Base-by-base conservation (phyloP, 1,140 invertebrate genomes). In the Luehdorfia chinensis region DNA sequence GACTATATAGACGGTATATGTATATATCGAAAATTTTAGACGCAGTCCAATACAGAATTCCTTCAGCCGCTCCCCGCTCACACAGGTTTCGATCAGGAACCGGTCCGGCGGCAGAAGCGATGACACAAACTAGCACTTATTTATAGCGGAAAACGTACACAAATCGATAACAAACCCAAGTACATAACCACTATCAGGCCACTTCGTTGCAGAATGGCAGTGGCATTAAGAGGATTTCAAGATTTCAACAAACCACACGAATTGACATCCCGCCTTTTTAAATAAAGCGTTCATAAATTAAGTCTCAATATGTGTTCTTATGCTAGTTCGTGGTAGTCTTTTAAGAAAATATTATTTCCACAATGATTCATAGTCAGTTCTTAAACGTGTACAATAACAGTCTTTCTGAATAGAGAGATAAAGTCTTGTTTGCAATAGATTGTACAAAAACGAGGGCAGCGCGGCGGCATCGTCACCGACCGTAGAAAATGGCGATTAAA, bases 401-500 rank as follows among this genome's bases (percentile, higher is more conserved):
- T 72, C 75, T 77, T 74, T 77, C 61, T 23, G 73, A 64, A 48
- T 66, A 70, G 47, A 55, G 67, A 47, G 39, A 59, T 84, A 83
- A 66, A 74, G 81, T 81, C 73, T 65, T 67, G 65, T 79, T 85
- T 81, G 50, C 63, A 32, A 48, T 66, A 63, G 53, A 43, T n/a
- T n/a, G n/a, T 45, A 49, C 36, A 50, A 51, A 81, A 85, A 75
- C 70, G 78, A 72, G 78, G 76, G 76, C 78, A 69, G 70, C 66
- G 68, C 72, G 73, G 70, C 53, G 63, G 75, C 70, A 77, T 81
- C 81, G 77, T 78, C 84, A 77, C 83, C 76, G 75, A 69, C 69
- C 63, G 74, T 84, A 85, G 79, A 84, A 85, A 84, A 85, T 80
- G 79, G 79, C 79, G 75, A 78, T 76, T 85, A 78, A 84, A 85